Evolutionary conservation across 2,888 invertebrate species (phyloP).

Genomic region (Melolontha melolontha): DNA sequence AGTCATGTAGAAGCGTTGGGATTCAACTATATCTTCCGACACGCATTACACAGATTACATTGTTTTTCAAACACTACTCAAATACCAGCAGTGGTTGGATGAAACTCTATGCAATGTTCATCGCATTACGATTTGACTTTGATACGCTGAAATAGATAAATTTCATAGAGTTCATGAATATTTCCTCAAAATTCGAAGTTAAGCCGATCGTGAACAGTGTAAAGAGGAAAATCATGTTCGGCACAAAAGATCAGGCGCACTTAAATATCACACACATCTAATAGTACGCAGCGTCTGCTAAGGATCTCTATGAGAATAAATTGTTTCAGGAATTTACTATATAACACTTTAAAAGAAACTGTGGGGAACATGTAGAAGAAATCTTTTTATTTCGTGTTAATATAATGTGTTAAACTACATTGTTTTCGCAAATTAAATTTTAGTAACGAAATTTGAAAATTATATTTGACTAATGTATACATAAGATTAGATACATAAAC

Average conservation of each 20-base stretch:
- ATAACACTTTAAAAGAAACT: too few species aligned
- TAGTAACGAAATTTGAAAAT: too few species aligned
- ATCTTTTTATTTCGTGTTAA: too few species aligned
- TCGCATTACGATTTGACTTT: conserved; percentile 1
- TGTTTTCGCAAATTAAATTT: too few species aligned
- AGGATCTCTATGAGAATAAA: too few species aligned
- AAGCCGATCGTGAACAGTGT: neutral
- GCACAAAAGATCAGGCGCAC: neutral
- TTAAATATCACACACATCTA: too few species aligned
- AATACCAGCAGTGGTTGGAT: conserved; percentile 20
- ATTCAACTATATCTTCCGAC: conserved; percentile 3
- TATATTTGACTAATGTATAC: too few species aligned
- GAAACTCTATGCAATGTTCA: conserved; percentile 2
- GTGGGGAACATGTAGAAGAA: too few species aligned
- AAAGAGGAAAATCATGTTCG: neutral
- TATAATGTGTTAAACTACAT: too few species aligned
- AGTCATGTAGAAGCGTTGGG: neutral
- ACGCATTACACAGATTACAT: conserved; percentile 26
- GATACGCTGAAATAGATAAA: conserved; percentile 4
- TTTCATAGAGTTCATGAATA: conserved; percentile 7
- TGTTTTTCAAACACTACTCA: conserved; percentile 18
- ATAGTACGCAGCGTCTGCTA: too few species aligned
- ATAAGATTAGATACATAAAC: too few species aligned
- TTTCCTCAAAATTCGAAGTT: conserved; percentile 4
- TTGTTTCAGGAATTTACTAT: too few species aligned